A percentile compares a stretch with the other conserved stretches of the same genome.
These are phyloP conservation scores for Ylistrum balloti DNA, from an alignment of 1,140 invertebrate species.

Conservation along the genomic window DNA sequence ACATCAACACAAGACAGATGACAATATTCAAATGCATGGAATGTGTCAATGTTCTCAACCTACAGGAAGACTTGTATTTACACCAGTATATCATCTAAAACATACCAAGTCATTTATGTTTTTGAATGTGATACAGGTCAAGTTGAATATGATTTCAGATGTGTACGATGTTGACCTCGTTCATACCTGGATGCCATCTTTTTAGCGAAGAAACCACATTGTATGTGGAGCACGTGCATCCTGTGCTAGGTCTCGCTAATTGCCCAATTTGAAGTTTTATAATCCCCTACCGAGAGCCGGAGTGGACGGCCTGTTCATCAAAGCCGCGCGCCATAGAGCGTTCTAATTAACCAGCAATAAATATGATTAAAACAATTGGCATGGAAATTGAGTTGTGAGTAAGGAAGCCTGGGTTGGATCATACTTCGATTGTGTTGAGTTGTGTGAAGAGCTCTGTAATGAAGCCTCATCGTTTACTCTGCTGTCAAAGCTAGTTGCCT, in stretches of 20 bases:
- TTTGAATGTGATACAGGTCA: neutral
- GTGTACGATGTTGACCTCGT: neutral
- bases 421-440: constrained; percentile 21
- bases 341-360: constrained; percentile 36
- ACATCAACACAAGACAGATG: neutral
- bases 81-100: too few relatives aligned
- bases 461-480: neutral
- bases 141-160: neutral
- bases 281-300: neutral
- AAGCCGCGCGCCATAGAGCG: neutral
- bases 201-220: neutral
- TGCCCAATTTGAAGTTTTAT: neutral
- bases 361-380: constrained; percentile 40
- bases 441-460: constrained; percentile 3
- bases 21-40: too few relatives aligned
- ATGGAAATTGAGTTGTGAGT: constrained; percentile 33
- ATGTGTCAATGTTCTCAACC: too few relatives aligned
- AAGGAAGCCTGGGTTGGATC: neutral
- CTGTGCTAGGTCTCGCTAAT: neutral
- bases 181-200: constrained; percentile 4
- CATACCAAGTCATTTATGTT: too few relatives aligned
- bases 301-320: constrained; percentile 31
- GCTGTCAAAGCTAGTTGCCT: neutral
- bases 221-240: neutral
- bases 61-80: too few relatives aligned